Percentiles rank a stretch among this genome's conserved stretches.
Evolutionary conservation across 2,797 vertebrate species (phyloP).

Genomic region (Characodon lateralis): DNA sequence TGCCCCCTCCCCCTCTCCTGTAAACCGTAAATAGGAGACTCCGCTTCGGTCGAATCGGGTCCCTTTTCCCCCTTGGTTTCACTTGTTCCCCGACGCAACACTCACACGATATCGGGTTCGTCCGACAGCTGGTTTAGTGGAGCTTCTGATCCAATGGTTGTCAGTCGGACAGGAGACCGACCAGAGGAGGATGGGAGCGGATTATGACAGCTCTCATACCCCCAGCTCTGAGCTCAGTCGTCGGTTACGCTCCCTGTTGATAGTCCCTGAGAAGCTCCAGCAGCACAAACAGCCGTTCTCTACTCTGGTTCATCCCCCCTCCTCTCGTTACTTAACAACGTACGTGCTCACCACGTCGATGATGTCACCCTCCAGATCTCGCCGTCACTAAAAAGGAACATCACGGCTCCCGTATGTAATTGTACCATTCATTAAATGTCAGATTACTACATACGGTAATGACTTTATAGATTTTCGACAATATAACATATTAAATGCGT

Average conservation of each 20-base stretch:
- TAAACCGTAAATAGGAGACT: constrained; percentile 72
- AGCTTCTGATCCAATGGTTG: constrained; percentile 86
- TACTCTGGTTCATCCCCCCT: constrained; percentile 58
- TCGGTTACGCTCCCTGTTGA: constrained; percentile 76
- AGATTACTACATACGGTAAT: too few species aligned
- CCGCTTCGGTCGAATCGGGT: constrained; percentile 64
- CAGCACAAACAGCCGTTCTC: constrained; percentile 57
- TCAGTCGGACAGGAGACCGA: constrained; percentile 79
- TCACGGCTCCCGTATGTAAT: constrained; percentile 25
- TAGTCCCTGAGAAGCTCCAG: constrained; percentile 72
- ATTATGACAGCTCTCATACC: constrained; percentile 84
- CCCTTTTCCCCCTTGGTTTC: constrained; percentile 84
- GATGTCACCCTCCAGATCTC: constrained; percentile 79
- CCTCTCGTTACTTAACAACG: constrained; percentile 75
- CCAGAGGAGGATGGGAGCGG: constrained; percentile 87
- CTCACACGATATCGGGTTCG: constrained; percentile 85
- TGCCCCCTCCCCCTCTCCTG: constrained; percentile 74
- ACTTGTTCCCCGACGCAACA: constrained; percentile 64
- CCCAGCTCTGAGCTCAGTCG: constrained; percentile 71
- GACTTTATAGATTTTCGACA: too few species aligned
- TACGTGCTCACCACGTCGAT: constrained; percentile 68
- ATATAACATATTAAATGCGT: too few species aligned
- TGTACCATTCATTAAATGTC: constrained; percentile 11
- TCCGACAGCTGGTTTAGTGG: constrained; percentile 78
- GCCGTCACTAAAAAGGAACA: constrained; percentile 43